phyloP scores from a whole-genome alignment of 2,888 invertebrate species.

The Cryptosula pallasiana region DNA sequence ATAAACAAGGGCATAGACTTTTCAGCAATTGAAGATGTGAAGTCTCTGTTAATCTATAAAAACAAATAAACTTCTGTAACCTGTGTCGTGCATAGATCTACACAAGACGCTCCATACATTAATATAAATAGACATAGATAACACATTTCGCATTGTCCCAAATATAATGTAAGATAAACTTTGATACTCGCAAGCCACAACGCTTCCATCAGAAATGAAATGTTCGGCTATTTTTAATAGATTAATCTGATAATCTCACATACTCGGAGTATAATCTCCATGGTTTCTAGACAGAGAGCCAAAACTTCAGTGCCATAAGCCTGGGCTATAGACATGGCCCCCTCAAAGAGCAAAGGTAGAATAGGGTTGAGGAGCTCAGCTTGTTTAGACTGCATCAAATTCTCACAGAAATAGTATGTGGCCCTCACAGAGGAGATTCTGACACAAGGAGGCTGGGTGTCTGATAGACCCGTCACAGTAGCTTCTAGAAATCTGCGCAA shows the following conservation, averaged over 20 bases:
- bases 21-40: constrained; percentile 62
- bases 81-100: no score
- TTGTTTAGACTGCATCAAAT: constrained; percentile 55
- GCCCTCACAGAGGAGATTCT: constrained; percentile 59
- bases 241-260: no score
- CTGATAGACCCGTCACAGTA: constrained; percentile 58
- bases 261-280: constrained; percentile 58
- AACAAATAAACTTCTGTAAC: no score
- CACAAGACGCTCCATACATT: no score
- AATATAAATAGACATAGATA: no score
- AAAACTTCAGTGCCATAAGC: constrained; percentile 58
- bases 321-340: constrained; percentile 58
- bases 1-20: constrained; percentile 65
- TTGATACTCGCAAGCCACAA: no score
- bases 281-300: constrained; percentile 58
- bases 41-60: constrained; percentile 60
- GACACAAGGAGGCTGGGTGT: constrained; percentile 57
- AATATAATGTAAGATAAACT: no score
- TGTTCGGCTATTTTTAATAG: no score
- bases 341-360: constrained; percentile 58
- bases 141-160: no score
- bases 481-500: constrained; percentile 58
- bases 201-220: no score
- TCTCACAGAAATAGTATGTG: constrained; percentile 58
- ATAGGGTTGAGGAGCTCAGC: constrained; percentile 54